These are phyloP conservation scores for Cerastoderma edule DNA, from an alignment of 2,888 invertebrate species.

Conservation along the genomic window DNA sequence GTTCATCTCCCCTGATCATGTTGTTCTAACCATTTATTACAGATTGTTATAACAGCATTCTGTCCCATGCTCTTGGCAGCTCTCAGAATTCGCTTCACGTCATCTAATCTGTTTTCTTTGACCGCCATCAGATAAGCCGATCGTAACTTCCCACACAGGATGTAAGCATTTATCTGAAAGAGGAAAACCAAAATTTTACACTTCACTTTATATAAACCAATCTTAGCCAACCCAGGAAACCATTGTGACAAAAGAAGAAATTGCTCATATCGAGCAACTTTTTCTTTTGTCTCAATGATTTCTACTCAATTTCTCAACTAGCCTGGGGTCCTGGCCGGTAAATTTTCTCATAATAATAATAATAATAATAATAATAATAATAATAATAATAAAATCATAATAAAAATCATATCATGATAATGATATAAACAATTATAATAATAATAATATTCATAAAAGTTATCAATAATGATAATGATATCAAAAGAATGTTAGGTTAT, in stretches of 20 bases:
- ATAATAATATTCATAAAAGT: too few relatives aligned
- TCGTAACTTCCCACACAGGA: constrained; percentile 92
- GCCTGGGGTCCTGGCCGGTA: too few relatives aligned
- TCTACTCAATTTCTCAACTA: too few relatives aligned
- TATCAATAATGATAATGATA: too few relatives aligned
- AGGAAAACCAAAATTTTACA: constrained; percentile 73
- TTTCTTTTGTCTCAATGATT: constrained; percentile 8
- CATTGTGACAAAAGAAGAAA: constrained; percentile 11
- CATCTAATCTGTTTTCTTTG: constrained; percentile 86
- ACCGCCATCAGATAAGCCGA: constrained; percentile 89
- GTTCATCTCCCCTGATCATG: constrained; percentile 8
- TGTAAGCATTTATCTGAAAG: constrained; percentile 91
- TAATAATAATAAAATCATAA: too few relatives aligned
- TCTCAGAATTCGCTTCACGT: constrained; percentile 90
- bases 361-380: too few relatives aligned
- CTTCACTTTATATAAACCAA: background rate
- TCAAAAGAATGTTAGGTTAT: too few relatives aligned
- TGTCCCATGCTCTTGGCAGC: constrained; percentile 92
- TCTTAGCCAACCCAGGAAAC: too few relatives aligned
- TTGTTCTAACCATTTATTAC: constrained; percentile 89
- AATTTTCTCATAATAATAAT: too few relatives aligned
- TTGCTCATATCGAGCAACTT: constrained; percentile 12
- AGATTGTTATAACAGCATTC: constrained; percentile 91
- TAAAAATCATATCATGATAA: too few relatives aligned
- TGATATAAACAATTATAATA: too few relatives aligned